These are phyloP conservation scores for Nannoperca obscura DNA, from an alignment of 2,797 vertebrate genomes.

Conservation along the genomic window DNA sequence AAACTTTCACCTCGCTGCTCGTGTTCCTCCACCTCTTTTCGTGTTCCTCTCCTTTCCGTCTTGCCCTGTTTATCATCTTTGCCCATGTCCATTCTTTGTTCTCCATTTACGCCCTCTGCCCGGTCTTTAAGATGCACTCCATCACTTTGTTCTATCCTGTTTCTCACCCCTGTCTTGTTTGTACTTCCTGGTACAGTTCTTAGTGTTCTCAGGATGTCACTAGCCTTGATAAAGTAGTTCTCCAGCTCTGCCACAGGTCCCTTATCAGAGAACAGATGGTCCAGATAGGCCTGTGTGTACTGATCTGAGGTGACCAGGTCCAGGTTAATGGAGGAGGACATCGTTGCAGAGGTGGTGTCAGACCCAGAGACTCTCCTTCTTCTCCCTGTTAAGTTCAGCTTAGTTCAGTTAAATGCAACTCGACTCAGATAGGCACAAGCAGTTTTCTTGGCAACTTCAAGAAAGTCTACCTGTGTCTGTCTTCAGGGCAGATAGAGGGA, in stretches of 20 bases:
- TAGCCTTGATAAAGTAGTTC: slow-evolving; percentile 64
- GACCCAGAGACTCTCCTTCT: slow-evolving; percentile 21
- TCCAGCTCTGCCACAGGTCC: slow-evolving; percentile 72
- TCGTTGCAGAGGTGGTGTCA: slow-evolving; percentile 1
- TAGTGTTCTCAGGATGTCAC: slow-evolving; percentile 47
- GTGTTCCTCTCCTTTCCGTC: not conserved
- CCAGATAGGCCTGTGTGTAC: slow-evolving; percentile 75
- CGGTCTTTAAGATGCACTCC: not conserved
- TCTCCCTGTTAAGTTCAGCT: slow-evolving; percentile 57
- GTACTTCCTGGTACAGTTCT: slow-evolving; percentile 12
- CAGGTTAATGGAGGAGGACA: slow-evolving; percentile 48
- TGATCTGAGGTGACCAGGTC: slow-evolving; percentile 76
- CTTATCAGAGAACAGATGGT: slow-evolving; percentile 70
- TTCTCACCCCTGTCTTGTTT: slow-evolving; percentile 7
- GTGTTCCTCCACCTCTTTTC: slow-evolving; percentile 1
- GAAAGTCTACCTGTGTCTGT: slow-evolving; percentile 55
- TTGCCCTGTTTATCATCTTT: not conserved
- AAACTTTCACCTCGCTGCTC: slow-evolving; percentile 37
- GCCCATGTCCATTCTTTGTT: not conserved
- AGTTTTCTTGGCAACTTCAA: not conserved
- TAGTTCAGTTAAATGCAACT: slow-evolving; percentile 28
- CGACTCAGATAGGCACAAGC: not conserved
- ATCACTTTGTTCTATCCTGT: not conserved
- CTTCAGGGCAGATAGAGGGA: slow-evolving; percentile 60
- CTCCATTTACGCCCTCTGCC: not conserved